Evolutionary conservation across 2,888 invertebrate genomes (phyloP), one percentile per base, ranked within the genome.

Genomic region (Ectemnius lituratus): DNA sequence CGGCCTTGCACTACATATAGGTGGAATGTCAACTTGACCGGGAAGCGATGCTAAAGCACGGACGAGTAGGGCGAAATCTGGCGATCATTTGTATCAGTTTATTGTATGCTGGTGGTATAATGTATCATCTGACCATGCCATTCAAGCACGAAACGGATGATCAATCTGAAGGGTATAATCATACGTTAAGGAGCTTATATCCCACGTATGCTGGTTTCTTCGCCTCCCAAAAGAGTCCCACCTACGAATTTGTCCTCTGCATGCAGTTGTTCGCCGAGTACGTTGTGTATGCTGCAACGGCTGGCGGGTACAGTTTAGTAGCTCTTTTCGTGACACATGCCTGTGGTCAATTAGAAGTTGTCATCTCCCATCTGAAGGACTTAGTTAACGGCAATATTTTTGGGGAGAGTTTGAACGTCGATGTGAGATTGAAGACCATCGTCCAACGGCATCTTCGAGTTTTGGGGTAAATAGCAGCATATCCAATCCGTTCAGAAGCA

Each of bases 311-410:
- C 70, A 77, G 82, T 45, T 49, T 86, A 0, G 78, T 83, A 1
- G 82, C 83, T 1, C 68, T 77, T 14, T 83, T 85, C 2, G 85
- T 85, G 3, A 76, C 76, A 0, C 86, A 86, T 65, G 70, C 73
- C 4, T 83, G 83, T 28, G 84, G 84, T 4, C 85, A 84, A 49
- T 62, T 83, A 3, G 60, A 84, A 52, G 75, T 86, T 14, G 18
- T 80, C 14, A 71, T 80, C n/a, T 16, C 27, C 8, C 14, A 60
- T 8, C 16, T 80, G 66, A 18, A 67, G 0, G 57, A 23, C 23
- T 23, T 23, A 3, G 23, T 23, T 23, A 3, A 23, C 23, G 23
- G 23, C 2, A 3, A 23, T 23, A 23, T 23, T 23, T 23, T 23
- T 23, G 3, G 3, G 3, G 3, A 23, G 23, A 27, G n/a, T 2